Conservation (phyloP, 2,888 invertebrate species). For the Apamea anceps region DNA sequence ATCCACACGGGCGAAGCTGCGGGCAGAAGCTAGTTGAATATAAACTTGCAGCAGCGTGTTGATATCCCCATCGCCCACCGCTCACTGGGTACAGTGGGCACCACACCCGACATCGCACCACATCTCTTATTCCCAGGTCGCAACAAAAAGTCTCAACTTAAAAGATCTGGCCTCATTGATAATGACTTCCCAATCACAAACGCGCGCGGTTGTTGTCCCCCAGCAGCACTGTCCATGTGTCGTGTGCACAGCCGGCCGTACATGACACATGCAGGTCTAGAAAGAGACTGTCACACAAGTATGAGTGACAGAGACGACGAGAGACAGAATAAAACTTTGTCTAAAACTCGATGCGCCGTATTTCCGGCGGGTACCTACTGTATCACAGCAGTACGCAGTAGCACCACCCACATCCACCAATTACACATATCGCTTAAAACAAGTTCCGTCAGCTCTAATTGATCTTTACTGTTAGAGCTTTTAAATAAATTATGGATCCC, state of each 20-base stretch:
- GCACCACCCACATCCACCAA: slow-evolving; percentile 18
- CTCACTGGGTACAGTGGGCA: no score
- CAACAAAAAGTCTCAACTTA: no score
- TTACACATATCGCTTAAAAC: slow-evolving; percentile 29
- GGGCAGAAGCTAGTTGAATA: no score
- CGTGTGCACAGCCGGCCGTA: no score
- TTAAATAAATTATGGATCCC: slow-evolving; percentile 22
- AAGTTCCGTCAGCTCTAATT: slow-evolving; percentile 36
- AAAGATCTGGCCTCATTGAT: no score
- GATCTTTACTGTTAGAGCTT: slow-evolving; percentile 29
- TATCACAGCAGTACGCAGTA: not conserved
- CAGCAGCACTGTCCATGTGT: no score
- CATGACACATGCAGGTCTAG: not conserved
- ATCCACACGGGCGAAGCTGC: no score
- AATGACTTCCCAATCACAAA: no score
- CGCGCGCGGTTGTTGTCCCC: no score
- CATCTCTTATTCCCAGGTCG: not conserved
- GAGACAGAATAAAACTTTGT: not conserved
- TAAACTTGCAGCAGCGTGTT: not conserved
- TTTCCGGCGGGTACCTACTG: not conserved
- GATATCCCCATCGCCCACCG: not conserved
- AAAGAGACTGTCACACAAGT: not conserved
- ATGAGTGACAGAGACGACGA: not conserved
- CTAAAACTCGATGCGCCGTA: not conserved
- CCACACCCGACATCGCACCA: slow-evolving; percentile 3